Conservation (phyloP, 2,797 vertebrate species). For the Percopsis omiscomaycus region DNA sequence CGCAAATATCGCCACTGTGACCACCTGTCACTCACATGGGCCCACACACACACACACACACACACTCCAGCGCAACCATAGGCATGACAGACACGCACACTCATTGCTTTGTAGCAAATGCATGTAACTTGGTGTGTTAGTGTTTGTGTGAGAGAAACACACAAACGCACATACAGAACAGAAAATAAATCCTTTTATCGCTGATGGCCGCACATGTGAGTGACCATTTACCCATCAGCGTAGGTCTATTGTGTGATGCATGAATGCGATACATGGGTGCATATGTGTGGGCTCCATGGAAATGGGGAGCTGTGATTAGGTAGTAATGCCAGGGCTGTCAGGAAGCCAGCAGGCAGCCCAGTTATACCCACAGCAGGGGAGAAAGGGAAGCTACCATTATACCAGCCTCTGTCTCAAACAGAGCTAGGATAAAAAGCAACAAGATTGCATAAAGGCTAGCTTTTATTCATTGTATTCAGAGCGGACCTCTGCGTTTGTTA, state of each 20-base stretch:
- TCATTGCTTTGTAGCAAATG: background rate
- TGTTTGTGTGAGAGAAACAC: conserved; percentile 33
- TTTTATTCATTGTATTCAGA: too few species aligned
- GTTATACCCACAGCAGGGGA: conserved; percentile 66
- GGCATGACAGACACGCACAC: conserved; percentile 11
- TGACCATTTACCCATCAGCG: background rate
- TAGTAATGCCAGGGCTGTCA: conserved; percentile 68
- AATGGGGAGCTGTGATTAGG: conserved; percentile 63
- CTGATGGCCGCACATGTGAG: conserved; percentile 5
- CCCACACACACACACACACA: conserved; percentile 54
- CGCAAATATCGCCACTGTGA: conserved; percentile 52
- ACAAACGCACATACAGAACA: conserved; percentile 13
- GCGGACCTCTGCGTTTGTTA: too few species aligned
- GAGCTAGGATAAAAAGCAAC: background rate
- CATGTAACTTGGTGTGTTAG: conserved; percentile 13
- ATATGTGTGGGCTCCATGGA: conserved; percentile 24
- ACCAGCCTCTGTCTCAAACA: conserved; percentile 53
- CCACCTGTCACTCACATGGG: conserved; percentile 60
- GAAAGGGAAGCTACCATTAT: conserved; percentile 54
- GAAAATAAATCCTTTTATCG: background rate
- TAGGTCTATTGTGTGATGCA: background rate
- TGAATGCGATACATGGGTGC: conserved; percentile 18
- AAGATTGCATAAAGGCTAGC: too few species aligned
- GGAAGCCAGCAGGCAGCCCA: conserved; percentile 72
- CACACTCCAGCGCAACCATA: background rate